These are phyloP conservation scores for Micrastur ruficollis DNA, from an alignment of 2,797 vertebrate species.

Conservation along the genomic window DNA sequence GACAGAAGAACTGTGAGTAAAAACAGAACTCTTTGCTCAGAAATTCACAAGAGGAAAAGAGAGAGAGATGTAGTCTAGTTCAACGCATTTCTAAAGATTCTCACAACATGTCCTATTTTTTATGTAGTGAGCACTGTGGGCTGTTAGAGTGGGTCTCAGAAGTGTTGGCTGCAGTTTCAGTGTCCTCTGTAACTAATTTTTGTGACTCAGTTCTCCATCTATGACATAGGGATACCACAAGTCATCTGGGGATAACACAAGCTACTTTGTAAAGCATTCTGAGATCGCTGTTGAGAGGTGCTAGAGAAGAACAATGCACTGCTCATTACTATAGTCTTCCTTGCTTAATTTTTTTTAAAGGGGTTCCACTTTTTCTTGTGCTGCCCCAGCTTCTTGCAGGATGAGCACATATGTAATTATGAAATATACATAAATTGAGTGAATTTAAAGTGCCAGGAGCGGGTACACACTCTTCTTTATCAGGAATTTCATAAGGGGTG, in stretches of 20 bases:
- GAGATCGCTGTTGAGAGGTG: background rate
- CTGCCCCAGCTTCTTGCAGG: background rate
- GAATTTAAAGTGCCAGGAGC: conserved; percentile 52
- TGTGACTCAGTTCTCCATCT: background rate
- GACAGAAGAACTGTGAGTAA: background rate
- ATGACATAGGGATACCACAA: background rate
- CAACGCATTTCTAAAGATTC: background rate
- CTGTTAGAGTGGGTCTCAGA: background rate
- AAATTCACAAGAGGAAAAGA: background rate
- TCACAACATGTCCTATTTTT: background rate
- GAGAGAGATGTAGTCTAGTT: background rate
- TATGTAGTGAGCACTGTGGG: background rate
- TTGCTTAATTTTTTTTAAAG: background rate
- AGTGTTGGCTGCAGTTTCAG: background rate
- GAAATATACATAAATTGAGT: conserved; percentile 44
- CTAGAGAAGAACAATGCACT: background rate
- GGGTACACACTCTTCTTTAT: conserved; percentile 34
- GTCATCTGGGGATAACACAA: background rate
- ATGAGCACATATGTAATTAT: conserved; percentile 18
- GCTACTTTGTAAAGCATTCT: background rate
- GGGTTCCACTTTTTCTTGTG: background rate
- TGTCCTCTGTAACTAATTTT: background rate
- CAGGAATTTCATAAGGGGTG: conserved; percentile 56
- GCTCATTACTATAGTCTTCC: background rate
- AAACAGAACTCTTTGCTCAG: background rate